A percentile compares a stretch with the other conserved stretches of the same genome.
Conservation (phyloP, 2,113 vertebrate species). For the Gracilinanus agilis region DNA sequence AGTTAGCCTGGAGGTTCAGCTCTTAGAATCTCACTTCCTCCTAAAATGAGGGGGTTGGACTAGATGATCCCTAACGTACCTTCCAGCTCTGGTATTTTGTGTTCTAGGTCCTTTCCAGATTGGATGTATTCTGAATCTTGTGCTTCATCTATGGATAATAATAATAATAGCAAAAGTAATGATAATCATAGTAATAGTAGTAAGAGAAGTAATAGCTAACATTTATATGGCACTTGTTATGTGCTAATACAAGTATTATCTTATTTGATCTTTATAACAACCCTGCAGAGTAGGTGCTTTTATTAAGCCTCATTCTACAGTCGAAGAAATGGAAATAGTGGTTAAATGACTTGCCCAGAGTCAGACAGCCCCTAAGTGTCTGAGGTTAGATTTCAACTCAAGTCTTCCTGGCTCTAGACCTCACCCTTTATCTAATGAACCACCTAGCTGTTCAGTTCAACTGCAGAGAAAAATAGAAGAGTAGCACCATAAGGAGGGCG, state of each 20-base stretch:
- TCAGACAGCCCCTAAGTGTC: neutral
- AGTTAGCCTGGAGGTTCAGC: neutral
- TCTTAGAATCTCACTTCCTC: neutral
- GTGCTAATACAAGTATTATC: neutral
- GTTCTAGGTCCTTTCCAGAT: neutral
- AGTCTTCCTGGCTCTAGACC: neutral
- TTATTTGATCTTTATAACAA: neutral
- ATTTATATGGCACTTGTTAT: neutral
- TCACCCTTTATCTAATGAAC: neutral
- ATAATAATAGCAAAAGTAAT: neutral
- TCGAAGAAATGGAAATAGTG: neutral
- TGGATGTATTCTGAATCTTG: neutral
- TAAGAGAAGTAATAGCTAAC: neutral
- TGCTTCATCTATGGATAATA: neutral
- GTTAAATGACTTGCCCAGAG: neutral
- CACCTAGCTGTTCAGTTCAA: neutral
- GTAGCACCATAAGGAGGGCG: neutral
- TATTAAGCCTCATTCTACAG: neutral
- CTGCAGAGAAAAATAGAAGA: neutral
- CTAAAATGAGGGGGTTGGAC: neutral
- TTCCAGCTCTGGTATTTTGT: neutral
- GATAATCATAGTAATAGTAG: neutral
- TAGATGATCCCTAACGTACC: neutral
- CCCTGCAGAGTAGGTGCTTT: neutral
- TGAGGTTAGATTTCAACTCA: neutral